Evolutionary conservation across 2,797 vertebrate species (phyloP).

Genomic region (Bufotes viridis): DNA sequence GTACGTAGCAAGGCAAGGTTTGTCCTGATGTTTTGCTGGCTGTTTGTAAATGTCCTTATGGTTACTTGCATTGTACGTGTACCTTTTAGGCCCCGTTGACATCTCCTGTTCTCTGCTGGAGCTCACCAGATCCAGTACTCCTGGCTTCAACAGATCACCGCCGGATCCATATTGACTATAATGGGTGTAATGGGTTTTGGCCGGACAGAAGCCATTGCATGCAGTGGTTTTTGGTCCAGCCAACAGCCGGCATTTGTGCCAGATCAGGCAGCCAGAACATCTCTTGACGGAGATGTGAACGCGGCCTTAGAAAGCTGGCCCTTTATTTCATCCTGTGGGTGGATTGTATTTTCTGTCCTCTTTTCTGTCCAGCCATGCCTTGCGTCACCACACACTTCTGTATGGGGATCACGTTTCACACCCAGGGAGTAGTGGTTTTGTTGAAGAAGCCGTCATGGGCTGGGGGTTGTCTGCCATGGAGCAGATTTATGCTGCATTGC

Average conservation of each 20-base stretch:
- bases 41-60: neutral
- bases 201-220: too few species aligned
- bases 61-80: neutral
- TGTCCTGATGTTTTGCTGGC: neutral
- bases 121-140: too few species aligned
- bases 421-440: neutral
- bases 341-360: neutral
- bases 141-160: too few species aligned
- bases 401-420: constrained; percentile 17
- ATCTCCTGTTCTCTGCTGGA: neutral
- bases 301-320: neutral
- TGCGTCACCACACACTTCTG: constrained; percentile 72
- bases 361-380: constrained; percentile 66
- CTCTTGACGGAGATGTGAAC: too few species aligned
- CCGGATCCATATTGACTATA: too few species aligned
- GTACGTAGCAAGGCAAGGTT: neutral
- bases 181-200: too few species aligned
- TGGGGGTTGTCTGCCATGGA: neutral
- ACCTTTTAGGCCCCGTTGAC: neutral
- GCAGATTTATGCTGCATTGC: neutral
- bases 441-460: too few species aligned
- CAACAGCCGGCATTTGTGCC: too few species aligned
- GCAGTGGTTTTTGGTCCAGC: too few species aligned
- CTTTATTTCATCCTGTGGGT: neutral
- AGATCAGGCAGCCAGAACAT: too few species aligned